Evolutionary conservation across 2,113 vertebrate genomes (phyloP).

Genomic region (Chionis minor): DNA sequence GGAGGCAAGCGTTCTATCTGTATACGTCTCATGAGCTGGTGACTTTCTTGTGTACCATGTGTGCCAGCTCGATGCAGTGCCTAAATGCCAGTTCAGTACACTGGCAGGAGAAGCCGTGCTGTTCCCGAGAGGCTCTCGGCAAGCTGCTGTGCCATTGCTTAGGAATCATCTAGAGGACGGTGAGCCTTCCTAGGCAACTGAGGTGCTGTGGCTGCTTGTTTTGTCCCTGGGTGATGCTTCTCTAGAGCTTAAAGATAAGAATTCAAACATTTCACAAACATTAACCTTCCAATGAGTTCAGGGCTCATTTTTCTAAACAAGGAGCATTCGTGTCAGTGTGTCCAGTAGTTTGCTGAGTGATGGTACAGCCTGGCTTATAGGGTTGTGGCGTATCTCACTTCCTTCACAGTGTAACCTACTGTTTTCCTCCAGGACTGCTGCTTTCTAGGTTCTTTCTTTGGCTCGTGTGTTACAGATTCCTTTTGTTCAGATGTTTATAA

Average conservation of each 20-base stretch:
- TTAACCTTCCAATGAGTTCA: neutral
- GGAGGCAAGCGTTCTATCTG: neutral
- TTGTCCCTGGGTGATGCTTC: neutral
- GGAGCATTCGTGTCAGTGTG: rapidly evolving
- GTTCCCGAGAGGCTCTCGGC: neutral
- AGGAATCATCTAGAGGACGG: neutral
- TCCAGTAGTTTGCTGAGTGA: neutral
- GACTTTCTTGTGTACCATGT: rapidly evolving
- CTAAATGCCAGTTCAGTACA: neutral
- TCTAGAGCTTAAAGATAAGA: neutral
- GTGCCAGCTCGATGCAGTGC: neutral
- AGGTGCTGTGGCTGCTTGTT: neutral
- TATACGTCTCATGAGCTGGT: neutral
- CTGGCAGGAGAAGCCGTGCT: neutral
- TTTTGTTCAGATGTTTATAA: neutral
- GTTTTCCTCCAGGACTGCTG: neutral
- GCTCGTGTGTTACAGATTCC: neutral
- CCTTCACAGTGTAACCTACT: neutral
- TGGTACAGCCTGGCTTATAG: neutral
- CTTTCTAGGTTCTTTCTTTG: neutral
- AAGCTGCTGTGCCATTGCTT: neutral
- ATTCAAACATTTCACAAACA: neutral
- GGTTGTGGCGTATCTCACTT: neutral
- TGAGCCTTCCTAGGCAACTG: neutral
- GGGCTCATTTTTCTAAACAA: neutral